Evolutionary conservation across 2,113 vertebrate genomes (phyloP).

Genomic region (Ia io): DNA sequence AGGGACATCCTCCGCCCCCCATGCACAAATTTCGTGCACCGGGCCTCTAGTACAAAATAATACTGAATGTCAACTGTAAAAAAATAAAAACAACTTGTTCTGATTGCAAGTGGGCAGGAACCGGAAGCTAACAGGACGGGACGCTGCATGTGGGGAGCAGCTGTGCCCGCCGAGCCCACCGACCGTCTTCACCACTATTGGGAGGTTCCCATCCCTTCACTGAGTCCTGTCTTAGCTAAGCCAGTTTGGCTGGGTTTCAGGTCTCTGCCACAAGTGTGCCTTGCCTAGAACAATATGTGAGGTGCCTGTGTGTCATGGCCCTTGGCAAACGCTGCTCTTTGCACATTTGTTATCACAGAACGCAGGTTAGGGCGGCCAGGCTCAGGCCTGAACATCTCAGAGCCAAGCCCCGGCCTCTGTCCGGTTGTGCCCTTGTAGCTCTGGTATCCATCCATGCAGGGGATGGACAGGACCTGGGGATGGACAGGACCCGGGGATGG

Average conservation of each 20-base stretch:
- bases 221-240: neutral
- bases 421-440: rapidly evolving
- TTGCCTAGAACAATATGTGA: neutral
- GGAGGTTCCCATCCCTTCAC: neutral
- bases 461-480: neutral
- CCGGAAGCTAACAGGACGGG: rapidly evolving
- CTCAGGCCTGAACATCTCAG: neutral
- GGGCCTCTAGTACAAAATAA: neutral
- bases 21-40: too few relatives aligned
- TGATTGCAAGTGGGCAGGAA: neutral
- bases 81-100: neutral
- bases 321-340: neutral
- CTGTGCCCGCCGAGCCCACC: rapidly evolving
- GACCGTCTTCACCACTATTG: neutral
- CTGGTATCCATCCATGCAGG: neutral
- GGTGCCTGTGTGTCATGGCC: rapidly evolving
- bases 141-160: neutral
- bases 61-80: neutral
- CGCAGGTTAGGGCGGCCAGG: neutral
- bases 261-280: neutral
- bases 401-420: neutral
- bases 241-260: neutral
- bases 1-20: too few relatives aligned
- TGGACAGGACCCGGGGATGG: too few relatives aligned
- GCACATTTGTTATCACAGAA: neutral